Evolutionary conservation across 2,113 vertebrate genomes (phyloP).

Genomic region (Mastomys coucha): DNA sequence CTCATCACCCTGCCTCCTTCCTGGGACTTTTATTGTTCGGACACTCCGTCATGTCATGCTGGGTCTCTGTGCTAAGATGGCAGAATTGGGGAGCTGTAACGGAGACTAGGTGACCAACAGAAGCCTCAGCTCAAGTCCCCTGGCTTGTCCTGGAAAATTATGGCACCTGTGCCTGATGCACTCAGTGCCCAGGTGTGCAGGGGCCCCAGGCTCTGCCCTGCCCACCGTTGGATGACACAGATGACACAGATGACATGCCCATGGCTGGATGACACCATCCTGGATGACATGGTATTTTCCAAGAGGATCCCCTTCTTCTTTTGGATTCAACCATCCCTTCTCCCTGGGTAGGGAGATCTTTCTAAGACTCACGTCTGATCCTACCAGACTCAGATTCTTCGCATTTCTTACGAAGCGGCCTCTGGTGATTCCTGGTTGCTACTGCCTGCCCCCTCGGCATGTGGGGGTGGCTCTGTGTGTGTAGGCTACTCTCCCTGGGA

Average conservation of each 20-base stretch:
- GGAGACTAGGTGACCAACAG: not conserved
- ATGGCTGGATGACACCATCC: not conserved
- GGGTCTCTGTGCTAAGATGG: not conserved
- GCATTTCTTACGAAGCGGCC: not conserved
- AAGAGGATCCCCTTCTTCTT: not conserved
- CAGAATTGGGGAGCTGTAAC: not conserved
- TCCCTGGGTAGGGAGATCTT: not conserved
- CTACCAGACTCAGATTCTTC: not conserved
- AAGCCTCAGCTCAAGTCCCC: not conserved
- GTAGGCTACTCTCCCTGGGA: not conserved
- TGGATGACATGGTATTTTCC: not conserved
- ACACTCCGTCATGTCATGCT: not conserved
- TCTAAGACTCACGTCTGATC: not conserved
- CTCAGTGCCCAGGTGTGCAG: not conserved
- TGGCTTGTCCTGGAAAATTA: not conserved
- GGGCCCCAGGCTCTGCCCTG: accelerated
- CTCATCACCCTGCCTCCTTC: not conserved
- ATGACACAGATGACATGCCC: not conserved
- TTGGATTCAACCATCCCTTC: not conserved
- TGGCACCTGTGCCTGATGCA: not conserved
- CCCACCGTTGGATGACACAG: not conserved
- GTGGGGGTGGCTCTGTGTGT: not conserved
- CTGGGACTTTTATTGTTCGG: not conserved
- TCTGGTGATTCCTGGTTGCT: not conserved
- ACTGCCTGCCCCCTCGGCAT: too few species aligned